Evolutionary conservation across 2,888 invertebrate species (phyloP).

Genomic region (Drosophila parthenogenetica): DNA sequence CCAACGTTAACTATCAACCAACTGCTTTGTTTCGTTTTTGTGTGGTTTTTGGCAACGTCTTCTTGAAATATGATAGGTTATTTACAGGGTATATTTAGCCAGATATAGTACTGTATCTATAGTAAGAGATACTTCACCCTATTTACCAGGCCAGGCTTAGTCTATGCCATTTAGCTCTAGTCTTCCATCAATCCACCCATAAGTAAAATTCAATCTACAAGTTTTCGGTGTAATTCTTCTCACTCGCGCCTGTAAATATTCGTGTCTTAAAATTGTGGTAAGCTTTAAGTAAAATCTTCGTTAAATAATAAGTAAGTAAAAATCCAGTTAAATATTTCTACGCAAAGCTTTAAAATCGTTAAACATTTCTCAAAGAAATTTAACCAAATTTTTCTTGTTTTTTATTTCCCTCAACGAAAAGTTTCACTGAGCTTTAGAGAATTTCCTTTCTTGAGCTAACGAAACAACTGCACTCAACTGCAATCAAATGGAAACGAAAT

Average conservation of each 20-base stretch:
- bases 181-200: constrained; percentile 62
- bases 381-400: constrained; percentile 27
- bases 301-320: constrained; percentile 33
- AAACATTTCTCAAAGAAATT: constrained; percentile 19
- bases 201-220: constrained; percentile 4
- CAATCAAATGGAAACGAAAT: constrained; percentile 71
- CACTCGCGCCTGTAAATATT: constrained; percentile 74
- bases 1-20: constrained; percentile 17
- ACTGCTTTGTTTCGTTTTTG: constrained; percentile 33
- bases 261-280: constrained; percentile 66
- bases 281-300: constrained; percentile 37
- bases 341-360: constrained; percentile 6
- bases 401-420: constrained; percentile 45
- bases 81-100: neutral
- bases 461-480: constrained; percentile 60
- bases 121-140: constrained; percentile 2
- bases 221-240: constrained; percentile 77
- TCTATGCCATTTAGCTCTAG: constrained; percentile 52
- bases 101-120: neutral
- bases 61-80: constrained; percentile 53
- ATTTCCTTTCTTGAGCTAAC: constrained; percentile 42
- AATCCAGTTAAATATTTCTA: constrained; percentile 1
- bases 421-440: constrained; percentile 39
- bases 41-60: constrained; percentile 51
- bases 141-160: constrained; percentile 49